Percentiles rank a stretch among this genome's conserved stretches.
These are phyloP conservation scores for Valencia hispanica DNA, from an alignment of 2,797 vertebrate species.

Conservation along the genomic window DNA sequence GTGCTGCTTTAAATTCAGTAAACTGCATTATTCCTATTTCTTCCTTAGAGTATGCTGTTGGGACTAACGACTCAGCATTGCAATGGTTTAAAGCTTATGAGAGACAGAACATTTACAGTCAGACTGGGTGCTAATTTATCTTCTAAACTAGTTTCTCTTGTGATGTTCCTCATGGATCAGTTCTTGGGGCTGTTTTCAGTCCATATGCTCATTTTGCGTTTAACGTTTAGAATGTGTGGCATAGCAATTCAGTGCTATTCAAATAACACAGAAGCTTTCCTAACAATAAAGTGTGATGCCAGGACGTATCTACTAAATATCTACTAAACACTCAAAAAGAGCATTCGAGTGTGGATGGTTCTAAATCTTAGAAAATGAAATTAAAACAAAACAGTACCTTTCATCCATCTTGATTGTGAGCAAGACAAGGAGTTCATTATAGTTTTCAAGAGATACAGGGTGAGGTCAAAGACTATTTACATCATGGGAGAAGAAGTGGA, in stretches of 20 bases:
- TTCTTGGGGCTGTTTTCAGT: background rate
- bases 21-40: no score
- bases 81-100: background rate
- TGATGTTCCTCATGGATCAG: background rate
- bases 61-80: background rate
- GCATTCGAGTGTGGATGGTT: no score
- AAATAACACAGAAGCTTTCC: background rate
- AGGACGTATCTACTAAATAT: no score
- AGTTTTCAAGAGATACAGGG: background rate
- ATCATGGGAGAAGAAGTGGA: background rate
- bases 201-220: background rate
- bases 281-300: background rate
- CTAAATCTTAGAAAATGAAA: no score
- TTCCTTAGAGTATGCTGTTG: no score
- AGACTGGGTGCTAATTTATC: background rate
- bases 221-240: background rate
- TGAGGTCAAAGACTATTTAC: background rate
- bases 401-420: background rate
- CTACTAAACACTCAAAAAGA: no score
- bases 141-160: background rate
- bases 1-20: no score
- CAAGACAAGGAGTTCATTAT: background rate
- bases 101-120: background rate
- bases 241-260: background rate
- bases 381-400: background rate